Evolutionary conservation across 2,888 invertebrate genomes (phyloP).

Genomic region (Xestia c-nigrum): DNA sequence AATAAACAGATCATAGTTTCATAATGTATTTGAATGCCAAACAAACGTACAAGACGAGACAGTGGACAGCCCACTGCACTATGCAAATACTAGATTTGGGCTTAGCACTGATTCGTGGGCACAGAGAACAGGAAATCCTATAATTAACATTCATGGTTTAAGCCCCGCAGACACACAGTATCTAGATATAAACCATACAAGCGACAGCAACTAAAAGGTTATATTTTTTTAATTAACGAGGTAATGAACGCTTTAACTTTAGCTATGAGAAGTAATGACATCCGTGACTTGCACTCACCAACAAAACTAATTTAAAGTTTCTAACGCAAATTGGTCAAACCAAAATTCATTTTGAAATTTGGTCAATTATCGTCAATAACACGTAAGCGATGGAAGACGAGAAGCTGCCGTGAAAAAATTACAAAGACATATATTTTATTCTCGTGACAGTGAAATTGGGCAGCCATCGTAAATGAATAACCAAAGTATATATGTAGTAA

Average conservation of each 20-base stretch:
- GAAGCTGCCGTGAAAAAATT: constrained; percentile 35
- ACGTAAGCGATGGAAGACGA: constrained; percentile 42
- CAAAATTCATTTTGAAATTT: constrained; percentile 69
- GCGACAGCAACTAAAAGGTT: background rate
- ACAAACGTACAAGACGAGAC: constrained; percentile 23
- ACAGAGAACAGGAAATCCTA: constrained; percentile 53
- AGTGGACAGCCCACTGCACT: constrained; percentile 45
- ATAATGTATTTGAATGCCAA: background rate
- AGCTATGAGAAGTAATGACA: constrained; percentile 60
- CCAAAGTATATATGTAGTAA: too few relatives aligned
- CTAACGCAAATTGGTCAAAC: constrained; percentile 69
- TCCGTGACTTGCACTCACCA: constrained; percentile 70
- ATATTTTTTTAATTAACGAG: constrained; percentile 4
- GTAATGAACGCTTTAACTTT: constrained; percentile 16
- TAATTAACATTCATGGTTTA: constrained; percentile 58
- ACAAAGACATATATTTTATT: constrained; percentile 50
- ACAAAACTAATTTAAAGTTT: constrained; percentile 75
- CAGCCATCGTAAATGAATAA: background rate
- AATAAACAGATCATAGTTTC: background rate
- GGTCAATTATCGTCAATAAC: constrained; percentile 66
- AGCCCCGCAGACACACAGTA: constrained; percentile 10
- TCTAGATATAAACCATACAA: background rate
- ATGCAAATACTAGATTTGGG: constrained; percentile 62
- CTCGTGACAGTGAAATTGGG: constrained; percentile 20
- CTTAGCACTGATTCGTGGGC: constrained; percentile 52